Evolutionary conservation across 2,888 invertebrate genomes (phyloP).

Genomic region (Drosophila bunnanda): DNA sequence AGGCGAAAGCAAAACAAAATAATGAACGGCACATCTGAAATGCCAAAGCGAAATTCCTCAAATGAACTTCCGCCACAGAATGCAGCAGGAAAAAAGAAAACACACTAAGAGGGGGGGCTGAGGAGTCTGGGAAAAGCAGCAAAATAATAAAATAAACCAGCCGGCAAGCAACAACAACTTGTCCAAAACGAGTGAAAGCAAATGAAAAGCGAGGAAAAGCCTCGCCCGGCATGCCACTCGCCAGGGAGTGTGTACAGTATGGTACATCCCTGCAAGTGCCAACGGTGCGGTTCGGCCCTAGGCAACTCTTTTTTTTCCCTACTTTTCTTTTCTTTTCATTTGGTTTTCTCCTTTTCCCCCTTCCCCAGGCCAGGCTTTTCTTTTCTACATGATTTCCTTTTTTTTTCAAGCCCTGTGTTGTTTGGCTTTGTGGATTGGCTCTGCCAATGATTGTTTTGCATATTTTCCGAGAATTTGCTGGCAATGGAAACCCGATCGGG

Average conservation of each 20-base stretch:
- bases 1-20: slow-evolving; percentile 34
- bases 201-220: slow-evolving; percentile 32
- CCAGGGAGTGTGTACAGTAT: slow-evolving; percentile 2
- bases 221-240: slow-evolving; percentile 4
- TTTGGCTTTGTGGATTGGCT: slow-evolving; percentile 37
- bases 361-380: not conserved
- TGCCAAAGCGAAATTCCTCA: slow-evolving; percentile 68
- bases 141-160: slow-evolving; percentile 52
- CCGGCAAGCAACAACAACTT: slow-evolving; percentile 31
- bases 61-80: slow-evolving; percentile 62
- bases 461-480: slow-evolving; percentile 18
- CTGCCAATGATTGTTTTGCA: slow-evolving; percentile 38
- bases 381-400: not conserved
- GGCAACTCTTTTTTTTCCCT: not conserved
- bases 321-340: not conserved
- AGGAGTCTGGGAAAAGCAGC: slow-evolving; percentile 20
- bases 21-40: slow-evolving; percentile 60
- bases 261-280: slow-evolving; percentile 8
- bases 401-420: not conserved
- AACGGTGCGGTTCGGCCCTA: slow-evolving; percentile 4
- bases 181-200: slow-evolving; percentile 28
- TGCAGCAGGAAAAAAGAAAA: slow-evolving; percentile 44
- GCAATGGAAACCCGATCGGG: not conserved
- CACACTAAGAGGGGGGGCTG: not conserved
- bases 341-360: not conserved